phyloP scores from a whole-genome alignment of 2,797 vertebrate species.

The Percopsis omiscomaycus region DNA sequence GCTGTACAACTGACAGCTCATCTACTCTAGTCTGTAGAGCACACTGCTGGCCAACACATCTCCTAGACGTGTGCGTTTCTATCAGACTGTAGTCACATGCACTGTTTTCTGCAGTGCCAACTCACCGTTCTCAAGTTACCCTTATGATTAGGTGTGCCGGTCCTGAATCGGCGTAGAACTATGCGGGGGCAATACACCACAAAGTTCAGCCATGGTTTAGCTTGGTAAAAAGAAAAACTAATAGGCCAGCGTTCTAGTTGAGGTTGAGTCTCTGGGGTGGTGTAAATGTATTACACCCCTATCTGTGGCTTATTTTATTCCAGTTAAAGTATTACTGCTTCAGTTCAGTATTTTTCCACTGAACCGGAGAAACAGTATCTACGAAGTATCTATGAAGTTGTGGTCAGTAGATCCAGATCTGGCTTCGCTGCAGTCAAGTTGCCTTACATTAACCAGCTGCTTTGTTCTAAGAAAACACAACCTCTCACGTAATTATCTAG shows the following conservation, averaged over 20 bases:
- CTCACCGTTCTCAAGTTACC: conserved; percentile 18
- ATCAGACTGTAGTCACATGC: conserved; percentile 22
- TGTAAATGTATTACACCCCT: conserved; percentile 54
- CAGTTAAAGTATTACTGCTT: conserved; percentile 35
- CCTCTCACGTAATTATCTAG: conserved; percentile 67
- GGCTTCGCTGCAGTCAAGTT: conserved; percentile 40
- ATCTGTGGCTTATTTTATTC: conserved; percentile 36
- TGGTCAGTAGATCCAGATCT: conserved; percentile 55
- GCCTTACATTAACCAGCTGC: conserved; percentile 66
- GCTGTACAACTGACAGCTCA: conserved; percentile 42
- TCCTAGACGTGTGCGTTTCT: conserved; percentile 25
- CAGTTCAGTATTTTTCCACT: conserved; percentile 46
- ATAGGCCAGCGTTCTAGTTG: conserved; percentile 32
- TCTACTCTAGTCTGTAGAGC: conserved; percentile 28
- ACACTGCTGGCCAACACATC: conserved; percentile 19
- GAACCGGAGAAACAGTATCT: conserved; percentile 34
- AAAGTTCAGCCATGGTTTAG: conserved; percentile 26
- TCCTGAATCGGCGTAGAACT: conserved; percentile 6
- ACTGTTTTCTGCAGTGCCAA: conserved; percentile 34
- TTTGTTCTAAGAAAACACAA: conserved; percentile 73
- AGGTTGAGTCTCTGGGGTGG: conserved; percentile 52
- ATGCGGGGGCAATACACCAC: conserved; percentile 1
- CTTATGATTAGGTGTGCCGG: conserved; percentile 26
- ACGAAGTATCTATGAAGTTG: conserved; percentile 54
- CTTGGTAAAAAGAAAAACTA: conserved; percentile 13